Evolutionary conservation across 2,113 vertebrate genomes (phyloP), one percentile per base, ranked within the genome.

Genomic region (Sula dactylatra): DNA sequence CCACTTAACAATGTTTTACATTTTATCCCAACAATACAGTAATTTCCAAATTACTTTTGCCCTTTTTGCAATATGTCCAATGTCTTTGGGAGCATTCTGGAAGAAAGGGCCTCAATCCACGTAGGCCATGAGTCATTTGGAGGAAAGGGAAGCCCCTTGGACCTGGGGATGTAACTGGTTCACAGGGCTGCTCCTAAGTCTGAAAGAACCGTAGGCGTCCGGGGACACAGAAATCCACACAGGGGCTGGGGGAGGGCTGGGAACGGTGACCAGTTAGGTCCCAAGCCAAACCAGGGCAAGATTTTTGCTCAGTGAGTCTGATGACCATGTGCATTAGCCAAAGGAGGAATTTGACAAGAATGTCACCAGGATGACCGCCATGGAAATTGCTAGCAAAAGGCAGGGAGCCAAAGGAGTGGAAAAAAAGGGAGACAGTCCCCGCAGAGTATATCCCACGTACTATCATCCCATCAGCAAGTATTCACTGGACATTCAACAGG

Each of bases 31-130:
- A 29, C 58, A 87, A 38, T 25, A 38, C 10, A 32, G n/a, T n/a
- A 29, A 83, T 92, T 96, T 97, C 85, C 58, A 90, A 70, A 54
- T 73, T 29, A 78, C 83, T 74, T 95, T 45, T 87, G 7, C 69
- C 62, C 24, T 62, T 70, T 78, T 69, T 88, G 32, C 62, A 94
- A 91, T 12, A 58, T 10, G 25, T 65, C 34, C 56, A 67, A 62
- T 11, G 13, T 74, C 81, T 78, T 81, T 72, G 66, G 38, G 49
- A 92, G 64, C n/a, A 9, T 90, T 94, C 44, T 88, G 59, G 64
- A 90, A 88, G 40, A 96, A 89, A 94, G 45, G 36, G 42, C 52
- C 50, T 89, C 66, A 15, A 25, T 8, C 32, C 65, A 22, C 6
- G 0, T 11, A 67, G 15, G 24, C 44, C 8, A 29, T 94, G 91